These are phyloP conservation scores for Bombyx mandarina DNA, from an alignment of 1,140 invertebrate genomes.

Conservation along the genomic window DNA sequence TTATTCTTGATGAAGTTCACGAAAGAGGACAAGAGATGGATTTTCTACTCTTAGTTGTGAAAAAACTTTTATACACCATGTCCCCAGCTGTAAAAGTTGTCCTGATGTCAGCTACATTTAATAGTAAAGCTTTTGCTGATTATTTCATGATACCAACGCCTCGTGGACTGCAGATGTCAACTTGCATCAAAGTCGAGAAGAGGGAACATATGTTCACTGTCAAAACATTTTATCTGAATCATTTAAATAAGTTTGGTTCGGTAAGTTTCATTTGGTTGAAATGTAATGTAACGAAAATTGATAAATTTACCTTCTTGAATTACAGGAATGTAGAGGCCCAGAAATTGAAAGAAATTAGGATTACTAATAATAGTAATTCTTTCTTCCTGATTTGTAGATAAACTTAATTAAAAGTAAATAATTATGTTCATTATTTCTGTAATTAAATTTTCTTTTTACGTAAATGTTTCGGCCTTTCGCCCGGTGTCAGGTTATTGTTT, in stretches of 20 bases:
- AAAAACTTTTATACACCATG: conserved; percentile 83
- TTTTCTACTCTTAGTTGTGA: conserved; percentile 90
- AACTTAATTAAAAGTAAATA: too few relatives aligned
- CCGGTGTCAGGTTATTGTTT: too few relatives aligned
- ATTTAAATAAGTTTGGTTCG: conserved; percentile 64
- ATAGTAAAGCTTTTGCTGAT: conserved; percentile 78
- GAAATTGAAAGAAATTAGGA: too few relatives aligned
- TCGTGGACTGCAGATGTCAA: conserved; percentile 42
- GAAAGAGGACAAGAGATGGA: conserved; percentile 95
- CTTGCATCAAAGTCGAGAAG: conserved; percentile 76
- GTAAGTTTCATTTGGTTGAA: conserved; percentile 26
- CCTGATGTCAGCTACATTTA: conserved; percentile 91
- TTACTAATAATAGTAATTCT: too few relatives aligned
- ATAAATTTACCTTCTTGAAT: too few relatives aligned
- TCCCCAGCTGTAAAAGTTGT: conserved; percentile 82
- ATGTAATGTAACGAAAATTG: too few relatives aligned
- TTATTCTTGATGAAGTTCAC: conserved; percentile 96
- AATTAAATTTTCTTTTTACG: too few relatives aligned
- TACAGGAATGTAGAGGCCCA: too few relatives aligned
- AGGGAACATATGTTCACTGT: conserved; percentile 66
- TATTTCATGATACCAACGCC: conserved; percentile 78
- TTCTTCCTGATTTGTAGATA: too few relatives aligned
- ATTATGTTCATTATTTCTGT: too few relatives aligned
- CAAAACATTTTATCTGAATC: conserved; percentile 80
- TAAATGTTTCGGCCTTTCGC: too few relatives aligned